Conservation (phyloP, 2,113 vertebrate genomes). For the Rhea americana region DNA sequence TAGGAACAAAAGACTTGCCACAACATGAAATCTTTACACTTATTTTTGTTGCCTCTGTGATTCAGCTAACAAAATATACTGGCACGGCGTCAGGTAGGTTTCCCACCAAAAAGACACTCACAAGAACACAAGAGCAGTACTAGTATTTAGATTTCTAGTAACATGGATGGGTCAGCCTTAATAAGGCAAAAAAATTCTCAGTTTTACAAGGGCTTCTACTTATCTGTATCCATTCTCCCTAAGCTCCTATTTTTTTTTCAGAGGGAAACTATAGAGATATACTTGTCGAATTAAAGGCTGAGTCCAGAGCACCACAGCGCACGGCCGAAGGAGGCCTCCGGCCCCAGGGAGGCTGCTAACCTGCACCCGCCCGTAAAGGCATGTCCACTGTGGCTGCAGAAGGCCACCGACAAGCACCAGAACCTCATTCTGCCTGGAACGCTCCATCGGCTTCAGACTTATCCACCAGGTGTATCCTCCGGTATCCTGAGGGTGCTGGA, state of each 20-base stretch:
- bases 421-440: background rate
- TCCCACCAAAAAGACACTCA: background rate
- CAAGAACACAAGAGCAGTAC: background rate
- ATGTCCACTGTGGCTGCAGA: no score
- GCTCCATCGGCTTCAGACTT: background rate
- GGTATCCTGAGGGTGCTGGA: background rate
- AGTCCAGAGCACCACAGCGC: rapidly evolving
- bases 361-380: no score
- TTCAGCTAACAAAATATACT: conserved; percentile 5
- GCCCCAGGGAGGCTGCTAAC: background rate
- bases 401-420: background rate
- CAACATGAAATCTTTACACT: background rate
- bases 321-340: background rate
- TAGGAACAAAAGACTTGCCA: background rate
- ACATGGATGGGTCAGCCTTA: background rate
- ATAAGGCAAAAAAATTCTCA: background rate
- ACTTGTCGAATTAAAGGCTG: background rate
- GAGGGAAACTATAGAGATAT: background rate
- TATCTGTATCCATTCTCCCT: background rate
- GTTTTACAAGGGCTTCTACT: background rate
- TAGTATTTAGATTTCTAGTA: conserved; percentile 7
- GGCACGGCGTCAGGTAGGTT: background rate
- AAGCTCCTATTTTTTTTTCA: background rate
- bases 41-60: background rate
- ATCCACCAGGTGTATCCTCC: background rate